Percentiles rank a stretch among this genome's conserved stretches.
These are phyloP conservation scores for Clarias fuscus DNA, from an alignment of 2,797 vertebrate species.

Conservation along the genomic window DNA sequence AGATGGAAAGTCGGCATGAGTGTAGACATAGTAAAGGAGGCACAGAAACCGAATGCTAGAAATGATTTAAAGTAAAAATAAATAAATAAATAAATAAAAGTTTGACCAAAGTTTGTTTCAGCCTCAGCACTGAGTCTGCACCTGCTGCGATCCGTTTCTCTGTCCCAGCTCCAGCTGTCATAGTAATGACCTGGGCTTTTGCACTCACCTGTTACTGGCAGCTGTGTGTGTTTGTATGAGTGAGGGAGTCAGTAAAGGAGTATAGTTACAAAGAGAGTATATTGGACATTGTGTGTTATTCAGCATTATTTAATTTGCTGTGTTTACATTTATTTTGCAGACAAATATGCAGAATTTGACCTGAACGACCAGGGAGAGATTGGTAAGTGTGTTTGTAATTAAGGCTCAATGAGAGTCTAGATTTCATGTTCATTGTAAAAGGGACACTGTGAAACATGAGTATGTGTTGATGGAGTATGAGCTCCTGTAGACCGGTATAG, in stretches of 20 bases:
- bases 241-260: constrained; percentile 34
- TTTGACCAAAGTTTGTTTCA: not conserved
- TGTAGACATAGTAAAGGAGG: not conserved
- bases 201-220: constrained; percentile 61
- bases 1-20: not conserved
- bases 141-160: not conserved
- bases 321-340: constrained; percentile 75
- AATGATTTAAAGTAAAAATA: not conserved
- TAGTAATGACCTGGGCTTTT: constrained; percentile 43
- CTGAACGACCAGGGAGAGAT: constrained; percentile 96
- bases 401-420: not conserved
- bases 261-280: constrained; percentile 16
- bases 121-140: not conserved
- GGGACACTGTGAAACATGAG: constrained; percentile 50
- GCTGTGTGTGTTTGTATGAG: constrained; percentile 52
- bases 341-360: constrained; percentile 98
- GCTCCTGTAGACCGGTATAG: not conserved
- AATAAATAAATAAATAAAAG: not conserved
- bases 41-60: not conserved
- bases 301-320: constrained; percentile 18
- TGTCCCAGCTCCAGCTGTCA: constrained; percentile 56
- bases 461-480: not conserved
- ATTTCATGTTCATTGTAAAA: constrained; percentile 51
- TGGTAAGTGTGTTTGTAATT: constrained; percentile 77
- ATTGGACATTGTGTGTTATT: not conserved